Evolutionary conservation across 2,113 vertebrate genomes (phyloP).

Genomic region (Poeciliopsis retropinna): DNA sequence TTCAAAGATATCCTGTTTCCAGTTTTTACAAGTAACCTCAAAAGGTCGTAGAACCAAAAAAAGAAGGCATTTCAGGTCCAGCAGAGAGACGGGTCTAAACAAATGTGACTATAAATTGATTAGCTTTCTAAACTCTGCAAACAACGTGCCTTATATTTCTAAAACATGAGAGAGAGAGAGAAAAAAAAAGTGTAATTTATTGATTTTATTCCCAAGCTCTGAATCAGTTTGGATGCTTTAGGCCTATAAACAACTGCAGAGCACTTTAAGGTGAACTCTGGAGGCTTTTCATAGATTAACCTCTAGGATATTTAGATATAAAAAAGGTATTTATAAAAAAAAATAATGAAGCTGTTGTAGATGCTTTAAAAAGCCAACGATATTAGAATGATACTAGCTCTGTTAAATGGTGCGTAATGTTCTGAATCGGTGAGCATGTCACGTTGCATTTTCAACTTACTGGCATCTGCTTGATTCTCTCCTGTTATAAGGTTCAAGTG

Average conservation of each 20-base stretch:
- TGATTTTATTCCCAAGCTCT: background rate
- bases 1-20: background rate
- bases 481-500: no score
- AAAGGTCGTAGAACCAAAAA: background rate
- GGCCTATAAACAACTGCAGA: background rate
- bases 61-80: background rate
- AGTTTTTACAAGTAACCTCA: conserved; percentile 4
- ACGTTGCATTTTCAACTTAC: no score
- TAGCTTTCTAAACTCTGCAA: background rate
- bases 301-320: background rate
- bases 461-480: no score
- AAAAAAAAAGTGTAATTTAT: background rate
- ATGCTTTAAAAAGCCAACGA: no score
- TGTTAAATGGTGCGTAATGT: no score
- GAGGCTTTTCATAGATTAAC: background rate
- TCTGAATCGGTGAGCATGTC: no score
- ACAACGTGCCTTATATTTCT: background rate
- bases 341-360: no score
- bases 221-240: background rate
- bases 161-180: background rate
- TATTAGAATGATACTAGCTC: no score
- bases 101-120: background rate
- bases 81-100: background rate
- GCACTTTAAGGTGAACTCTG: background rate
- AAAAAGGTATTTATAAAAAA: background rate